Conservation (phyloP, 1,140 invertebrate species). For the Limonius californicus region DNA sequence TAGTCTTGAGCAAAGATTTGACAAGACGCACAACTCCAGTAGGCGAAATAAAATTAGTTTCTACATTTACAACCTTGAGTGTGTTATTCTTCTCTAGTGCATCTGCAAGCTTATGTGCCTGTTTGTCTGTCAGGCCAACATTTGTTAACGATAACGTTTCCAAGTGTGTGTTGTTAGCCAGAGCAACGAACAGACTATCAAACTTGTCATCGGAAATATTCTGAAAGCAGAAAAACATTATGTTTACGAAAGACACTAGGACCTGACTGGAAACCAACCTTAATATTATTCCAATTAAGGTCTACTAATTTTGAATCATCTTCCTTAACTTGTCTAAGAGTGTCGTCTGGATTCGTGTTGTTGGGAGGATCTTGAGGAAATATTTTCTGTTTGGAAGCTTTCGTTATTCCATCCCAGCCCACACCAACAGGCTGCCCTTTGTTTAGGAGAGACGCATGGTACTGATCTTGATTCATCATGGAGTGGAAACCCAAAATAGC, state of each 20-base stretch:
- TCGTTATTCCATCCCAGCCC: conserved; percentile 91
- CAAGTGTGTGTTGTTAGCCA: conserved; percentile 87
- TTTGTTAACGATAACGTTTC: conserved; percentile 91
- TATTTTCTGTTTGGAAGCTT: conserved; percentile 87
- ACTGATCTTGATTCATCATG: conserved; percentile 99
- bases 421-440: conserved; percentile 83
- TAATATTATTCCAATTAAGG: conserved; percentile 97
- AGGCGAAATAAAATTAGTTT: conserved; percentile 94
- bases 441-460: conserved; percentile 91
- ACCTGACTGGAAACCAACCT: too few relatives aligned
- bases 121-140: conserved; percentile 86
- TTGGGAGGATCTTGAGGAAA: conserved; percentile 92
- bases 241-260: background rate
- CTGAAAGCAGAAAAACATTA: conserved; percentile 53
- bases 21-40: conserved; percentile 79
- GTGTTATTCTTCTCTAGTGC: conserved; percentile 83
- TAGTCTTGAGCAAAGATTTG: conserved; percentile 78
- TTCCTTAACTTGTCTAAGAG: conserved; percentile 80
- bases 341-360: conserved; percentile 87
- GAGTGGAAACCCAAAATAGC: conserved; percentile 99
- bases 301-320: conserved; percentile 85
- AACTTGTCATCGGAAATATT: conserved; percentile 97
- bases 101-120: conserved; percentile 77
- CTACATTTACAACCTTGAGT: conserved; percentile 87
- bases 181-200: conserved; percentile 79